Conservation (phyloP, 2,888 invertebrate species). For the Chrysopilus asiliformis region DNA sequence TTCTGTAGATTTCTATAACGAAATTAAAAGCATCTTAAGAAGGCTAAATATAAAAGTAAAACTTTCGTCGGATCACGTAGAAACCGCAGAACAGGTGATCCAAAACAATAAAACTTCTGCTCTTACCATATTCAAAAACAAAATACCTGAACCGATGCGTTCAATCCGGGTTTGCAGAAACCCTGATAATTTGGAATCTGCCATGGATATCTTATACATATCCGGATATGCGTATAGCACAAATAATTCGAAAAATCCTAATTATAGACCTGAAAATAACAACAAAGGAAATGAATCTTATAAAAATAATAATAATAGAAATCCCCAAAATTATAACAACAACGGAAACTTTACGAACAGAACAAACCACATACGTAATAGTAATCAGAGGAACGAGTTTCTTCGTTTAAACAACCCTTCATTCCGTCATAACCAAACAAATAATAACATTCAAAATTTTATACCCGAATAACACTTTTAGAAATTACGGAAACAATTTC, state of each 20-base stretch:
- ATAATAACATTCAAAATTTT: no score
- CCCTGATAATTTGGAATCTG: not conserved
- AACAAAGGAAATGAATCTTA: not conserved
- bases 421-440: no score
- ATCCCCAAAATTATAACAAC: not conserved
- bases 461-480: no score
- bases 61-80: not conserved
- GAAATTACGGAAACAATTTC: no score
- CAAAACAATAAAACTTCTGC: not conserved
- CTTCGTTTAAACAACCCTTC: not conserved
- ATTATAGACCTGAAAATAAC: not conserved
- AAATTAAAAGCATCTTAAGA: not conserved
- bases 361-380: not conserved
- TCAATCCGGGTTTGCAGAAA: not conserved
- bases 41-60: slow-evolving; percentile 1
- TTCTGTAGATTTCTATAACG: not conserved
- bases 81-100: not conserved
- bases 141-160: no score
- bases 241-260: not conserved
- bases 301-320: not conserved
- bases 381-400: not conserved
- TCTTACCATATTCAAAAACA: not conserved
- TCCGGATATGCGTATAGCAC: not conserved
- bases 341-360: not conserved
- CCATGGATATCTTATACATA: not conserved